Percentiles rank a stretch among this genome's conserved stretches.
phyloP scores from a whole-genome alignment of 2,797 vertebrate species.

The Propithecus perrieri region DNA sequence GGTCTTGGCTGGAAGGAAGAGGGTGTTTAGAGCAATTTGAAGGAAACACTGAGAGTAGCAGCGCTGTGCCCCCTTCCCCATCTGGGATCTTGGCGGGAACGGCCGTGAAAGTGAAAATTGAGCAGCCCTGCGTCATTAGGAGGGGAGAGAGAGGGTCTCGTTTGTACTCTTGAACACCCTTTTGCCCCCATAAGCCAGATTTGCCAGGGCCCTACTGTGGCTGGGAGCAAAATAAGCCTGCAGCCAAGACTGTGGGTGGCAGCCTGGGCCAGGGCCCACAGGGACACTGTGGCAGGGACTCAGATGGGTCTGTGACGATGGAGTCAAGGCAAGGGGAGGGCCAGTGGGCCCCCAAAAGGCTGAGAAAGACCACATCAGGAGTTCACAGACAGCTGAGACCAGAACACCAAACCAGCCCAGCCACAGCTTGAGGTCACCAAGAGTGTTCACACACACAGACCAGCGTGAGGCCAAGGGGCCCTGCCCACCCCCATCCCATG shows the following conservation, averaged over 20 bases:
- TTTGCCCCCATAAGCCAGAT: not conserved
- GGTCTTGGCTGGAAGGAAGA: not conserved
- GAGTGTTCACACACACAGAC: not conserved
- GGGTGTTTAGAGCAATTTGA: not conserved
- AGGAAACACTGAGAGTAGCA: not conserved
- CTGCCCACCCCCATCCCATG: not conserved
- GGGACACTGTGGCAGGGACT: not conserved
- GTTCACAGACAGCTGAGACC: not conserved
- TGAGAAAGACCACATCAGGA: not conserved
- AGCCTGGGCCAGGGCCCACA: not conserved
- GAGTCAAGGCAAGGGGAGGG: not conserved
- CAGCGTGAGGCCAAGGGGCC: not conserved
- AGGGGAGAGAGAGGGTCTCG: not conserved
- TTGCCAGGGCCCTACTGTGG: not conserved
- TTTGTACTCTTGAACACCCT: not conserved
- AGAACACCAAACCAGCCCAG: not conserved
- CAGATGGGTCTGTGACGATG: not conserved
- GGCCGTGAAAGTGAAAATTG: not conserved
- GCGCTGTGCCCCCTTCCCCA: not conserved
- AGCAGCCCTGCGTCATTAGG: not conserved
- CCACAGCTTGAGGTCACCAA: not conserved
- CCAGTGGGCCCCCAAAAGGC: not conserved
- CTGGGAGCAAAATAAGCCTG: not conserved
- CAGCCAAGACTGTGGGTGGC: not conserved
- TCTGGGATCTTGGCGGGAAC: not conserved